Percentiles rank a stretch among this genome's conserved stretches.
These are phyloP conservation scores for Limosa lapponica DNA, from an alignment of 2,797 vertebrate species.

Conservation along the genomic window DNA sequence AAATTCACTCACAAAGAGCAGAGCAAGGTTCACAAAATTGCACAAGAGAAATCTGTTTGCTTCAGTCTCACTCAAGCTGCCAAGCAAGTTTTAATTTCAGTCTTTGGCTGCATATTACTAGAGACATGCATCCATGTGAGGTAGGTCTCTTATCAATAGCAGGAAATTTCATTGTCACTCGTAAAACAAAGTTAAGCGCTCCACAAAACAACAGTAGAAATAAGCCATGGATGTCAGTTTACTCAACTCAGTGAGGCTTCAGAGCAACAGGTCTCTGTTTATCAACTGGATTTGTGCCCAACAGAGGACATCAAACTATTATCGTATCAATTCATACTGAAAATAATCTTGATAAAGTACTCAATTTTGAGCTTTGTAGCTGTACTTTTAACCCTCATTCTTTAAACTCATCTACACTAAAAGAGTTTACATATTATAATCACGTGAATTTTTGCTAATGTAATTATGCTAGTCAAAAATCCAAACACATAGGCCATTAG, in stretches of 20 bases:
- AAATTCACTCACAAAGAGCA: slow-evolving; percentile 20
- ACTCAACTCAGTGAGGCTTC: background rate
- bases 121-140: background rate
- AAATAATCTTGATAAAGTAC: background rate
- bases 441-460: background rate
- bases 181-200: background rate
- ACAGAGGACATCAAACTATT: background rate
- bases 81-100: background rate
- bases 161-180: background rate
- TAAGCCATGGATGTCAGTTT: background rate
- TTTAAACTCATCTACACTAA: background rate
- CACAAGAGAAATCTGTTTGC: slow-evolving; percentile 36
- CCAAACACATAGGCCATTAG: background rate
- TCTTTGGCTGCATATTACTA: background rate
- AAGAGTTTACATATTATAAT: background rate
- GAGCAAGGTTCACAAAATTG: slow-evolving; percentile 11
- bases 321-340: background rate
- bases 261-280: background rate
- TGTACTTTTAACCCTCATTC: background rate
- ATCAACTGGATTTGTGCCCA: background rate
- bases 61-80: slow-evolving; percentile 9
- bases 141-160: background rate
- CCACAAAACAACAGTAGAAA: background rate
- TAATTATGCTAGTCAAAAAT: background rate
- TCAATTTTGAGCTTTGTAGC: background rate